These are phyloP conservation scores for Phyllopteryx taeniolatus DNA, from an alignment of 2,113 vertebrate genomes.

Conservation along the genomic window DNA sequence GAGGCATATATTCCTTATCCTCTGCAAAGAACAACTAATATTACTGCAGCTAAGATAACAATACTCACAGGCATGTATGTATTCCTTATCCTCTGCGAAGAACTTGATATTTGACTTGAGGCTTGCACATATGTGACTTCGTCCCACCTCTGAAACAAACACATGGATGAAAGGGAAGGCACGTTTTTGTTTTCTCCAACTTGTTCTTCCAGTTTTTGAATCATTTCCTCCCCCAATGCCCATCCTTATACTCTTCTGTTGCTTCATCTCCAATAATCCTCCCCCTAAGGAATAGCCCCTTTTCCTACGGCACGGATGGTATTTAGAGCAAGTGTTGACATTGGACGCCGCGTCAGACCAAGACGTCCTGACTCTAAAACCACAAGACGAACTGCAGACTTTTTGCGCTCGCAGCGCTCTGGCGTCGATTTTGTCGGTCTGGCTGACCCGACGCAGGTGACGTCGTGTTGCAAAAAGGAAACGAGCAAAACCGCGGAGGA, in stretches of 20 bases:
- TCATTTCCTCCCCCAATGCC: slow-evolving; percentile 18
- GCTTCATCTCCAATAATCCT: slow-evolving; percentile 49
- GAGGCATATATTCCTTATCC: too few relatives aligned
- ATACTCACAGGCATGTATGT: too few relatives aligned
- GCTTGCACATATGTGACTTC: not conserved
- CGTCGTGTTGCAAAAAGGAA: slow-evolving; percentile 51
- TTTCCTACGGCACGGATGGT: slow-evolving; percentile 57
- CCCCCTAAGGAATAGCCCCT: slow-evolving; percentile 55
- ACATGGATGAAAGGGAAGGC: not conserved
- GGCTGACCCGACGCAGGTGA: slow-evolving; percentile 58
- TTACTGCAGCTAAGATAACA: too few relatives aligned
- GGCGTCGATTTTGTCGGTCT: slow-evolving; percentile 44
- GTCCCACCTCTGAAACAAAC: not conserved
- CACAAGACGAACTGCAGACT: slow-evolving; percentile 71
- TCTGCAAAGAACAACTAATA: too few relatives aligned
- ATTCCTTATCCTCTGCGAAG: too few relatives aligned
- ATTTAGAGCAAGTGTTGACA: slow-evolving; percentile 73
- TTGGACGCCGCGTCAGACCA: slow-evolving; percentile 68
- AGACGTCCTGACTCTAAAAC: slow-evolving; percentile 65
- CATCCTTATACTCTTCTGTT: slow-evolving; percentile 20
- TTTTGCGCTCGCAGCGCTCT: slow-evolving; percentile 49
- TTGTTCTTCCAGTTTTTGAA: not conserved
- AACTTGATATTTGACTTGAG: too few relatives aligned
- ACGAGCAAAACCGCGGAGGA: slow-evolving; percentile 13
- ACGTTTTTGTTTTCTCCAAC: not conserved